These are phyloP conservation scores for Mirza zaza DNA, from an alignment of 2,113 vertebrate genomes.

Conservation along the genomic window DNA sequence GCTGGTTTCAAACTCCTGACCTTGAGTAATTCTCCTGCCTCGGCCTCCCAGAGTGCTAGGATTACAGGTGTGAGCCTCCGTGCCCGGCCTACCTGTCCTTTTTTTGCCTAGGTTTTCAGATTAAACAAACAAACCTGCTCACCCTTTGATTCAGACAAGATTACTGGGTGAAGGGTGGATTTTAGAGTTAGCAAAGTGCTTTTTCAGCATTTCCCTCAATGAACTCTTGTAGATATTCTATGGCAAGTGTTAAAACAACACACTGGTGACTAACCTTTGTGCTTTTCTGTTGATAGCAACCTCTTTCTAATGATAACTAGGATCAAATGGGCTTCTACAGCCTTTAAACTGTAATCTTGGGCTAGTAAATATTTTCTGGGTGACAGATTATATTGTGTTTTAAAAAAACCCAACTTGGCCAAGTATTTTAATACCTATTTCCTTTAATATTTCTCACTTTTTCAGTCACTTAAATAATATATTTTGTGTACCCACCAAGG, in stretches of 20 bases:
- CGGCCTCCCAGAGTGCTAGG: no score
- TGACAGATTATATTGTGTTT: not conserved
- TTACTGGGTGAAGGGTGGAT: not conserved
- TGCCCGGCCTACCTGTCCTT: not conserved
- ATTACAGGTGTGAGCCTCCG: no score
- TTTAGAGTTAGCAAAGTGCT: slow-evolving; percentile 25
- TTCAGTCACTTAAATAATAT: not conserved
- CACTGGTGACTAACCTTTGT: slow-evolving; percentile 67
- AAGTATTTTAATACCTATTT: not conserved
- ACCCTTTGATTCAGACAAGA: not conserved
- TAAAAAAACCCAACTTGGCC: not conserved
- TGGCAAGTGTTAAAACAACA: slow-evolving; percentile 62
- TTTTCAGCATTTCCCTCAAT: slow-evolving; percentile 47
- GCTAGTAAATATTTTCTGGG: slow-evolving; percentile 68
- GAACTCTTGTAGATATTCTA: slow-evolving; percentile 48
- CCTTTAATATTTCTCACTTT: not conserved
- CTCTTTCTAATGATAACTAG: slow-evolving; percentile 24
- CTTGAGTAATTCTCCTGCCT: no score
- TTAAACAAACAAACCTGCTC: not conserved
- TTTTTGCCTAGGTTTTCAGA: not conserved
- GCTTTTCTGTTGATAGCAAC: slow-evolving; percentile 51
- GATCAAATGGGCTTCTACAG: not conserved
- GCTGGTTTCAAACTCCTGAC: no score
- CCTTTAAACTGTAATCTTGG: slow-evolving; percentile 35
- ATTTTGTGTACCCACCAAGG: not conserved